A percentile compares a stretch with the other conserved stretches of the same genome.
These are phyloP conservation scores for Anguilla anguilla DNA, from an alignment of 2,797 vertebrate genomes.

Conservation along the genomic window DNA sequence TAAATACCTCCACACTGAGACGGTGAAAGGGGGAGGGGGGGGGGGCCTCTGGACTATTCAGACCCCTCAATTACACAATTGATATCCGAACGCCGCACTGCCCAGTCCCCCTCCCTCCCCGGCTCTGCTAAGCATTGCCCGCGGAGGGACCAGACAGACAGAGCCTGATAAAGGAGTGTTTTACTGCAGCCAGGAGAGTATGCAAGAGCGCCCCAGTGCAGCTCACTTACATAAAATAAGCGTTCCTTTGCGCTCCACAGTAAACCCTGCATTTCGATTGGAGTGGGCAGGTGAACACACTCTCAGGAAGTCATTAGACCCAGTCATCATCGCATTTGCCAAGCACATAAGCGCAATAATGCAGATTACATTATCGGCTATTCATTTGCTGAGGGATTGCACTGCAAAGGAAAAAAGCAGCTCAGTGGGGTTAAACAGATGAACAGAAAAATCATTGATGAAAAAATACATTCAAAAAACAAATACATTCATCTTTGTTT, in stretches of 20 bases:
- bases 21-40: neutral
- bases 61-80: slow-evolving; percentile 20
- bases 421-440: neutral
- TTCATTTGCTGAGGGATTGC: neutral
- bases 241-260: neutral
- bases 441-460: neutral
- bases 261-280: neutral
- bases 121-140: neutral
- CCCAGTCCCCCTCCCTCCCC: neutral
- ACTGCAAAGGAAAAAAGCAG: neutral
- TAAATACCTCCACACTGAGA: slow-evolving; percentile 15
- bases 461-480: neutral
- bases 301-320: neutral
- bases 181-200: neutral
- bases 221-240: slow-evolving; percentile 7
- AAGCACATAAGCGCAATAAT: neutral
- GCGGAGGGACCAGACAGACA: slow-evolving; percentile 4
- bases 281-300: neutral
- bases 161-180: slow-evolving; percentile 22
- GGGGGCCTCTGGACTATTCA: neutral
- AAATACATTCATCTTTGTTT: neutral
- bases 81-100: slow-evolving; percentile 4
- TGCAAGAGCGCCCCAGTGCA: slow-evolving; percentile 3
- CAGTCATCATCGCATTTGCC: neutral
- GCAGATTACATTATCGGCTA: neutral